Base-by-base conservation (phyloP, 1,140 invertebrate genomes). In the Drosophila repleta region DNA sequence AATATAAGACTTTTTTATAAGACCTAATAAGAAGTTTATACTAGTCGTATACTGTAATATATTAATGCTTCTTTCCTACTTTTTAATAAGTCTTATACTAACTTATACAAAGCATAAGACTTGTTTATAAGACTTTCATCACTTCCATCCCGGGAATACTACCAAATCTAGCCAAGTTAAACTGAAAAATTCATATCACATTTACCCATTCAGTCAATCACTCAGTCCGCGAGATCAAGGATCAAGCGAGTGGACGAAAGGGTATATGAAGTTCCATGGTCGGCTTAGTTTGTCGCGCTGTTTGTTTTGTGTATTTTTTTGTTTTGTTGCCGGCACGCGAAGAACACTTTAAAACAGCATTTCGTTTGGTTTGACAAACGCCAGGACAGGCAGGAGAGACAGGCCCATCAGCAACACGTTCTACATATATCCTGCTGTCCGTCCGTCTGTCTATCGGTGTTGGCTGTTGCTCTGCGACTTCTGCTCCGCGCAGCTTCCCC, bases 281-380 rank as follows among this genome's bases (percentile, higher is more conserved):
- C 46, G 17, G 37, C 20, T 15, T 11, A 18, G 26, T 29, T 65
- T 32, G 46, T 18, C 17, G 17, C 17, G 35, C 18, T 43, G 24
- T 24, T 65, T 52, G 46, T 76, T 48, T 41, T 65, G 21, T 37
- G 66, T n/a, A 60, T 64, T 18, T 46, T 55, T 29, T 10, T 67
- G 35, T 57, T 43, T 53, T 66, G 62, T 45, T 58, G 48, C 51
- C 4, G 26, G 17, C 41, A 18, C 35, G 53, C 62, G 53, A 66
- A 43, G 32, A 55, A 55, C 66, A 69, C 80, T 84, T 76, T 84
- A 73, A 84, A 84, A 79, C 61, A 70, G 69, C 56, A 74, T 69
- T 82, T 62, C 61, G 65, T 69, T 64, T 58, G 43, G 57, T 29
- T 62, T 62, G 64, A 62, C 61, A 70, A 63, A 56, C 58, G 66